A percentile compares a stretch with the other conserved stretches of the same genome.
Conservation (phyloP, 2,113 vertebrate species). For the Clinocottus analis region DNA sequence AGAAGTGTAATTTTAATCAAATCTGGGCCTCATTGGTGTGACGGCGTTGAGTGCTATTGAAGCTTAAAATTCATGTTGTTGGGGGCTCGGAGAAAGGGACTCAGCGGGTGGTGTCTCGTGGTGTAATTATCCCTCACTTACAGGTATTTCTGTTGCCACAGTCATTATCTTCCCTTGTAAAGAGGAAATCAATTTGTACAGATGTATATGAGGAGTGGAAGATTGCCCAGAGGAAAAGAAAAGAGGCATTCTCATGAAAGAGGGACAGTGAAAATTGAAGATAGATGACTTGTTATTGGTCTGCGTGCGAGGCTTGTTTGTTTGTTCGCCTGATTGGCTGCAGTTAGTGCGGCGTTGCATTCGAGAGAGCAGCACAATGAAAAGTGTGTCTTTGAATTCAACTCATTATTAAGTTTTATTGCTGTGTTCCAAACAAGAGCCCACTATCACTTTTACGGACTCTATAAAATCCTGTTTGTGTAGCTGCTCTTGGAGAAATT, state of each 20-base stretch:
- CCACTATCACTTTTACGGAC: conserved; percentile 34
- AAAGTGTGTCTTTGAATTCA: conserved; percentile 56
- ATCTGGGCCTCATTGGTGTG: conserved; percentile 73
- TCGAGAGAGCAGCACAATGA: conserved; percentile 52
- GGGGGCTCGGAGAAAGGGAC: conserved; percentile 74
- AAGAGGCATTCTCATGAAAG: conserved; percentile 53
- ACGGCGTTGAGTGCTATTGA: conserved; percentile 74
- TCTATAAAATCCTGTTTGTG: conserved; percentile 24
- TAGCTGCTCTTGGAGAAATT: conserved; percentile 12
- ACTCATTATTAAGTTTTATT: conserved; percentile 72
- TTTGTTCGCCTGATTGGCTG: conserved; percentile 73
- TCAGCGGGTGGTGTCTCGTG: conserved; percentile 75
- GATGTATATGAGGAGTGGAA: conserved; percentile 80
- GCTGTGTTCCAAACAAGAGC: conserved; percentile 63
- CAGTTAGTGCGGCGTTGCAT: conserved; percentile 57
- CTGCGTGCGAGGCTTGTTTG: conserved; percentile 62
- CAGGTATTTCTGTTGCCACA: conserved; percentile 85
- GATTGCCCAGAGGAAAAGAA: conserved; percentile 65
- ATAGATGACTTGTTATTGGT: conserved; percentile 66
- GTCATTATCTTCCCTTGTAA: conserved; percentile 83
- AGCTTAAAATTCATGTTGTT: conserved; percentile 82
- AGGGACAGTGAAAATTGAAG: conserved; percentile 64
- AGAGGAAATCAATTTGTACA: conserved; percentile 85
- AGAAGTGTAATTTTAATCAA: conserved; percentile 86
- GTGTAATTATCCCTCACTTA: conserved; percentile 86